Evolutionary conservation across 2,113 vertebrate genomes (phyloP), one percentile per base, ranked within the genome.

Genomic region (Scopus umbretta): DNA sequence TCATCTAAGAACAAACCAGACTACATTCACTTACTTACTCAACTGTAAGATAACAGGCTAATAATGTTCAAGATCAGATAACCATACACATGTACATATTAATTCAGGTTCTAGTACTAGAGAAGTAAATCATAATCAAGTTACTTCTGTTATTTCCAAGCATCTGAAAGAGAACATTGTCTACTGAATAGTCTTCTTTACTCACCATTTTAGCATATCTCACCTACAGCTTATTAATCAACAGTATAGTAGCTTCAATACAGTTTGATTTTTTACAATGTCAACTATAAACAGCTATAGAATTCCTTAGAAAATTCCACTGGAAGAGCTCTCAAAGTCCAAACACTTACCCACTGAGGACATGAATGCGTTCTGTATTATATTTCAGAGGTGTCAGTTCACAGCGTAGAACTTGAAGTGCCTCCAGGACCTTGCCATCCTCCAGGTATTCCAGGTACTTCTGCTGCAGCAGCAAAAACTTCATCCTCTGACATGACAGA

Each of bases 361-460:
- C 97, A 80, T 99, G 99, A 97, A 99, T 99, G 34, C 99, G 98
- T 80, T 99, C 99, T 13, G 99, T 99, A 94, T 99, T 99, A 76
- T 99, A 99, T 97, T 99, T 99, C 97, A 99, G 98, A 42, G 99
- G 99, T 2, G 99, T 99, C 97, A 99, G 98, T 88, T 99, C 99
- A 32, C 99, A 99, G 97, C 99, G 97, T 45, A 99, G 98, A 86
- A 99, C 99, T 56, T 99, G 99, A 96, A 99, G 98, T 19, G 99
- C 99, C 97, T 99, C 99, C 97, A 99, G 98, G 93, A 99, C 99
- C 96, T 99, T 99, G 85, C 99, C 99, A 61, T 99, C 99, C 98
- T 99, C 99, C 97, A 99, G 98, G 97, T 99, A 99, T 92, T 99
- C 99, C 98, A 99, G 98, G 97, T 99, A 99, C 97, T 99, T 99